Base-by-base conservation (phyloP, 2,113 vertebrate species). In the Paratilapia polleni region DNA sequence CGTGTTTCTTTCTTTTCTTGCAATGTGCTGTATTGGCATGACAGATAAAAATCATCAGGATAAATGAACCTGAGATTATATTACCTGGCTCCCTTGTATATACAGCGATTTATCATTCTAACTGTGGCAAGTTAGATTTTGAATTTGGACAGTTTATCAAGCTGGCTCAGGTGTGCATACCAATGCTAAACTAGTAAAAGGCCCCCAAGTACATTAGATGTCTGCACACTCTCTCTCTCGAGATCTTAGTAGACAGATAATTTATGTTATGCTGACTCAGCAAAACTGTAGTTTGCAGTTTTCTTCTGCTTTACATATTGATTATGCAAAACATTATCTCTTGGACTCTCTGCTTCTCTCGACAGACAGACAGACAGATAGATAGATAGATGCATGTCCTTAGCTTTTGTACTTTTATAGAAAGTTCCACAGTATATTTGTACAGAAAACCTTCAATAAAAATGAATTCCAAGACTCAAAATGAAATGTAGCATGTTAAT, bases 401-500 rank as follows among this genome's bases (percentile, higher is more conserved):
- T 5, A 34, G 41, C 63, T 54, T 31, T 4, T 19, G 1, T 47
- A 61, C 28, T 22, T 56, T 54, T 10, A 64, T 11, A 28, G 2
- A 17, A 20, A 28, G 13, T 15, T 80, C 31, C 20, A 10, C 2
- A 10, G 54, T 22, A 43, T 59, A 11, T 6, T 8, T 26, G n/a
- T 57, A 49, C 14, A 58, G 36, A 78, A 54, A 9, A 28, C 4
- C 13, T 26, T 2, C 36, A 64, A 31, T 64, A 49, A 61, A 78
- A 58, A 34, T 7, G 2, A 61, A 8, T n/a, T 17, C 13, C 66
- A 43, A 36, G 19, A 47, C 26, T 77, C 8, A 15, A 78, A 41
- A 66, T 87, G 20, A 62, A 84, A 77, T 73, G 54, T 81, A 73
- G 81, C 81, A 70, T 10, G 52, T 80, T 12, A 64, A 82, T 81